Evolutionary conservation across 2,797 vertebrate species (phyloP).

Genomic region (Hapalemur alaotrensis): DNA sequence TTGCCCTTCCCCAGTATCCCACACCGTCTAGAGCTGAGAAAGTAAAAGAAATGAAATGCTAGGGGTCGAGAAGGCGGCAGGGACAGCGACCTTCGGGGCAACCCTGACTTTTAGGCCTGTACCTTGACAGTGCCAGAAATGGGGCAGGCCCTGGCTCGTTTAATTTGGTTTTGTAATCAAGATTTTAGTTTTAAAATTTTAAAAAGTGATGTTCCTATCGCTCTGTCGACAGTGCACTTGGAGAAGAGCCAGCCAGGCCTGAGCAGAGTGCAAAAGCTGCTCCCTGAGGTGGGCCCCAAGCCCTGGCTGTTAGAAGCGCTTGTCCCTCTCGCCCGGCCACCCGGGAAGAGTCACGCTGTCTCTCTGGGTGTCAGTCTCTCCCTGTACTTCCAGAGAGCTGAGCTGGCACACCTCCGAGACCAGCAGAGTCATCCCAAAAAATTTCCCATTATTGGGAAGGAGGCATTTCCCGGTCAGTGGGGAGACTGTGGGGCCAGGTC

Average conservation of each 20-base stretch:
- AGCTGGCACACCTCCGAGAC: not conserved
- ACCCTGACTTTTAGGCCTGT: too few relatives aligned
- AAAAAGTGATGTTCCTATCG: not conserved
- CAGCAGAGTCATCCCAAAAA: not conserved
- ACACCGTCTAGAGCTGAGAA: not conserved
- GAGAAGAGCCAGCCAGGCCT: not conserved
- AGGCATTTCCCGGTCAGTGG: not conserved
- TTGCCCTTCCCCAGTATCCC: not conserved
- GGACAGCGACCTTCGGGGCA: not conserved
- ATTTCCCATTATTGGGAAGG: not conserved
- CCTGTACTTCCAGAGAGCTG: not conserved
- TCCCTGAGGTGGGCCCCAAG: not conserved
- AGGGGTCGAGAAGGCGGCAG: accelerated
- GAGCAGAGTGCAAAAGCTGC: not conserved
- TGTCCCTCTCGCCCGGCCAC: not conserved
- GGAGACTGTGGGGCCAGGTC: not conserved
- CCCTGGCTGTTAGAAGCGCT: not conserved
- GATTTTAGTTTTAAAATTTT: not conserved
- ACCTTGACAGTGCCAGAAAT: not conserved
- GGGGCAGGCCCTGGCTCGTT: not conserved
- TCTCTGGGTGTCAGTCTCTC: not conserved
- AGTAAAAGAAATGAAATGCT: not conserved
- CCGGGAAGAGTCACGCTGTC: not conserved
- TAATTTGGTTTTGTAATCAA: not conserved
- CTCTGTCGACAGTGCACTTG: not conserved